These are phyloP conservation scores for Galaxias olidus DNA, from an alignment of 2,797 vertebrate species.

Conservation along the genomic window DNA sequence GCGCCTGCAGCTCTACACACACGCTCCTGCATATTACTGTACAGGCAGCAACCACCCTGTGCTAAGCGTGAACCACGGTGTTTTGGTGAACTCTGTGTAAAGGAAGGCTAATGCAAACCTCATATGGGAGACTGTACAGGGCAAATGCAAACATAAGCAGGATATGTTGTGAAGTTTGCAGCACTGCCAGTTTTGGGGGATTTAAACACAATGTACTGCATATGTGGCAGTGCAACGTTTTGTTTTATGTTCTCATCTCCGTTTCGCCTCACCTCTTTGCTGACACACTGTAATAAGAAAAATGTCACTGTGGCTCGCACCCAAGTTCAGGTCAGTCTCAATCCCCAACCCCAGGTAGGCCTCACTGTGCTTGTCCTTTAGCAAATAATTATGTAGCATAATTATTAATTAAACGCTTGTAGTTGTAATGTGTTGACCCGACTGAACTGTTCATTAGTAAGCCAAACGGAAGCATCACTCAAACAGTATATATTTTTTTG, in stretches of 20 bases:
- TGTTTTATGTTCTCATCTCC: no score
- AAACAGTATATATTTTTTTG: conserved; percentile 79
- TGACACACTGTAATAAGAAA: conserved; percentile 85
- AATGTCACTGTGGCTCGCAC: conserved; percentile 71
- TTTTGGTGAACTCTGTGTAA: no score
- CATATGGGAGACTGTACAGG: no score
- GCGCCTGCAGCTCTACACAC: conserved; percentile 65
- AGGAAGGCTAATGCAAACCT: no score
- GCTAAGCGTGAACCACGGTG: no score
- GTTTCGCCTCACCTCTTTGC: conserved; percentile 57
- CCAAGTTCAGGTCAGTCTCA: conserved; percentile 10
- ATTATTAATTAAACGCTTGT: conserved; percentile 99
- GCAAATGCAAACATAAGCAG: no score
- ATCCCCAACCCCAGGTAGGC: conserved; percentile 62
- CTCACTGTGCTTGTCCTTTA: conserved; percentile 90
- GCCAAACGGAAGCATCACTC: conserved; percentile 91
- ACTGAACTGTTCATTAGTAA: conserved; percentile 98
- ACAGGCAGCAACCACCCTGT: no score
- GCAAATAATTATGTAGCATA: conserved; percentile 86
- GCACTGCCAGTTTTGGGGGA: no score
- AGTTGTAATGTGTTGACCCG: conserved; percentile 97
- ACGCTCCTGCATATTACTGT: conserved; percentile 45
- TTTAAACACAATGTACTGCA: no score
- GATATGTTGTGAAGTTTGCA: no score
- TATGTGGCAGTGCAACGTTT: no score